These are phyloP conservation scores for Puma concolor DNA, from an alignment of 2,113 vertebrate species.

Conservation along the genomic window DNA sequence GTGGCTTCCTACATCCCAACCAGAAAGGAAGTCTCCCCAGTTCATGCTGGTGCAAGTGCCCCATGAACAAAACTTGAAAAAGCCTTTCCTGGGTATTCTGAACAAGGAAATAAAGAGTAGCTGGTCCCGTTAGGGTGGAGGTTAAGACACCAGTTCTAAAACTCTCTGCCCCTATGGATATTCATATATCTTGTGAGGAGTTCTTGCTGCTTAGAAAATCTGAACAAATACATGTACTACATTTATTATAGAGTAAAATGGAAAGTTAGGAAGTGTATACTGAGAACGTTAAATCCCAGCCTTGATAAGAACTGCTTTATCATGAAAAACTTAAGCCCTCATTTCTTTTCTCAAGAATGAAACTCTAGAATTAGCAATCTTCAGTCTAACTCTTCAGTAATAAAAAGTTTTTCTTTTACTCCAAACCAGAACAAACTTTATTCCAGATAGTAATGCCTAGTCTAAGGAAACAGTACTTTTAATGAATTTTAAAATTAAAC, in stretches of 20 bases:
- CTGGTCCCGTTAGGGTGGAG: neutral
- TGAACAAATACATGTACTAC: neutral
- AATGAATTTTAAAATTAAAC: constrained; percentile 77
- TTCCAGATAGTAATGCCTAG: constrained; percentile 53
- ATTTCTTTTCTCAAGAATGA: constrained; percentile 2
- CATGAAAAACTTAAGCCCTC: constrained; percentile 4
- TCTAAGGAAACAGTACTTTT: constrained; percentile 59
- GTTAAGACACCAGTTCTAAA: neutral
- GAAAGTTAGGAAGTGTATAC: neutral
- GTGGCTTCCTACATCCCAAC: neutral
- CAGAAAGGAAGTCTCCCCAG: neutral
- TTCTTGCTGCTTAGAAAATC: neutral
- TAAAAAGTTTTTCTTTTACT: constrained; percentile 40
- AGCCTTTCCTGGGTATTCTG: neutral
- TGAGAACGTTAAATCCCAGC: neutral
- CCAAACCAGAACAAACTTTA: constrained; percentile 11
- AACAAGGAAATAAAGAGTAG: neutral
- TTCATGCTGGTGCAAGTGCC: neutral
- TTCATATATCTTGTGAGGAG: neutral
- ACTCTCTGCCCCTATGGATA: neutral
- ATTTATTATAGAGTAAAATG: constrained; percentile 13
- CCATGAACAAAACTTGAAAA: neutral
- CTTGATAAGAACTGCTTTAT: constrained; percentile 48
- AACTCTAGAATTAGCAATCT: neutral
- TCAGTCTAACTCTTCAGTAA: neutral